Evolutionary conservation across 2,113 vertebrate species (phyloP).

Genomic region (Oryzias woworae): DNA sequence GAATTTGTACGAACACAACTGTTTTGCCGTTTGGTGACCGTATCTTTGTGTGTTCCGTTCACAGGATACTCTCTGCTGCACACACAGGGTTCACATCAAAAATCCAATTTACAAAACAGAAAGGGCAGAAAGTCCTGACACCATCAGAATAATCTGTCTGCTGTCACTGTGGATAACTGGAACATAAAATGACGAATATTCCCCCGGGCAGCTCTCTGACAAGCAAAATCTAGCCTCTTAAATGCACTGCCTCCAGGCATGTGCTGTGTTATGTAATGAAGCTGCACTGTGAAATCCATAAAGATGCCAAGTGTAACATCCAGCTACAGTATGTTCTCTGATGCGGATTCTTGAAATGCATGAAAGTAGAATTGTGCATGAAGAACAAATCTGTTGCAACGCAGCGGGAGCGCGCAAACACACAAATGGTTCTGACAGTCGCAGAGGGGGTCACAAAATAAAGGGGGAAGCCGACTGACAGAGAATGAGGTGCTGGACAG

Average conservation of each 20-base stretch:
- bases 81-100: conserved; percentile 6
- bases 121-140: conserved; percentile 32
- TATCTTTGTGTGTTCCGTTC: not conserved
- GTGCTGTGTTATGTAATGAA: conserved; percentile 54
- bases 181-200: conserved; percentile 53
- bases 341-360: conserved; percentile 26
- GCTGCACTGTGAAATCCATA: conserved; percentile 32
- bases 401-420: conserved; percentile 3
- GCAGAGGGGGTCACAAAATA: not conserved
- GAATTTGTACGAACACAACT: not conserved
- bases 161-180: conserved; percentile 49
- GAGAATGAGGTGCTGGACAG: no score
- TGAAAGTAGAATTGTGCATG: conserved; percentile 24
- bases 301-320: conserved; percentile 24
- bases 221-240: conserved; percentile 54
- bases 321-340: conserved; percentile 33
- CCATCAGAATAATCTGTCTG: conserved; percentile 44
- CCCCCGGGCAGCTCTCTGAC: conserved; percentile 45
- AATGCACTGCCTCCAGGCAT: conserved; percentile 43
- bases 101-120: conserved; percentile 7
- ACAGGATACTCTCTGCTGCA: not conserved
- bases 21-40: not conserved
- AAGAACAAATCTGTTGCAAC: conserved; percentile 14
- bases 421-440: conserved; percentile 7
- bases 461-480: not conserved